Base-by-base conservation (phyloP, 2,797 vertebrate species). In the Xerus rutilus region DNA sequence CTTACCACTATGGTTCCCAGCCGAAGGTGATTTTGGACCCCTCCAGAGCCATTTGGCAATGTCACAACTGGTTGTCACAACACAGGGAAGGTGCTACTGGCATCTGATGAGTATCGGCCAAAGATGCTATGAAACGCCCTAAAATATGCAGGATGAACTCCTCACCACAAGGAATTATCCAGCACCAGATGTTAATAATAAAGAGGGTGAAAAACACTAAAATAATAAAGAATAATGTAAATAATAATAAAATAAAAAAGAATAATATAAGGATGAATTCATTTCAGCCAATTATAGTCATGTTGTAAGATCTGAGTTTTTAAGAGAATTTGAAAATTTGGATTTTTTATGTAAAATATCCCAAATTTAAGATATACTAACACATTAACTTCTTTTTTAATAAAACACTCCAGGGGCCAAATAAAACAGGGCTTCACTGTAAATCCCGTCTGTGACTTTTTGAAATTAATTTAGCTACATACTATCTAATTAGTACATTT, bases 361-460 rank as follows among this genome's bases (percentile, higher is more conserved):
- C 32, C 2, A 7, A 91, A 90, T 64, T 83, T 88, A 96, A 96
- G 93, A 88, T 91, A 54, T 35, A 69, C 21, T 32, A 86, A 72
- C 47, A 54, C 3, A 39, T 35, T 35, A 47, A 4, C 47, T 74
- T 67, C 13, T 87, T 73, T 78, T 82, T 57, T 5, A 18, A 67
- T 21, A 72, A 89, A 92, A 93, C 25, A 92, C 20, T n/a, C 43
- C 2, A 30, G 57, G n/a, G 43, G 39, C 70, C 85, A 90, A 93
- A 94, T 52, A 78, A 88, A 96, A 96, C 6, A 52, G 67, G 39
- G 32, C 32, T 78, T 95, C 47, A 47, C 78, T 67, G 88, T 49
- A 87, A 82, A 64, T 64, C 47, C 82, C 70, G 73, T 94, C 86
- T 81, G 25, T 77, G 47, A 74, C 4, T 72, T 47, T 83, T 72